Percentiles rank a stretch among this genome's conserved stretches.
phyloP scores from a whole-genome alignment of 1,140 invertebrate genomes.

The Drosophila quadrilineata region DNA sequence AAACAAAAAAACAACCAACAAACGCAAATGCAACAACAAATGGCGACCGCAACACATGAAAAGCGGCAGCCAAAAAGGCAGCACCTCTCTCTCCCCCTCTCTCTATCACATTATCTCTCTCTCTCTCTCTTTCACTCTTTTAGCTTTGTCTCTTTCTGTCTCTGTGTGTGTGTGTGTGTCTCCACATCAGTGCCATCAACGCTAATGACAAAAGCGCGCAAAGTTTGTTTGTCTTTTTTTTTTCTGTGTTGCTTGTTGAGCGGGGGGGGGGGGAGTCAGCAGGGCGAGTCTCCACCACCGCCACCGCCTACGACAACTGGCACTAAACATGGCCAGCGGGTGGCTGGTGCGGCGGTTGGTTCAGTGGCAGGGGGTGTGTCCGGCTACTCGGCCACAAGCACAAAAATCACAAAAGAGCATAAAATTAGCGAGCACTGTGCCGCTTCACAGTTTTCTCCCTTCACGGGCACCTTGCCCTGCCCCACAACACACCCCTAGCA shows the following conservation, averaged over 20 bases:
- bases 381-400: constrained; percentile 47
- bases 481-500: no score
- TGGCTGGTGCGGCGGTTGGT: no score
- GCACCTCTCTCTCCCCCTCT: no score
- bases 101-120: no score
- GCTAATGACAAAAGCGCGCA: constrained; percentile 77
- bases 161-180: constrained; percentile 35
- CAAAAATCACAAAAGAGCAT: constrained; percentile 77
- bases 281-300: no score
- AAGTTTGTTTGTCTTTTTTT: constrained; percentile 77
- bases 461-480: no score
- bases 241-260: no score
- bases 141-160: no score
- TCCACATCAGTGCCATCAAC: constrained; percentile 65
- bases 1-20: no score
- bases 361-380: constrained; percentile 72
- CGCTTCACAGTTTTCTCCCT: no score
- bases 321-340: constrained; percentile 75
- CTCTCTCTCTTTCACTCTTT: no score
- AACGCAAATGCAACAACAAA: constrained; percentile 56
- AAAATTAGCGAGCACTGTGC: constrained; percentile 69
- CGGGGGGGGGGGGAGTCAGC: constrained; percentile 23
- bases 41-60: constrained; percentile 68
- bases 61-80: constrained; percentile 66
- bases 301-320: constrained; percentile 36